phyloP scores from a whole-genome alignment of 2,113 vertebrate species.

The Syngnathus floridae region DNA sequence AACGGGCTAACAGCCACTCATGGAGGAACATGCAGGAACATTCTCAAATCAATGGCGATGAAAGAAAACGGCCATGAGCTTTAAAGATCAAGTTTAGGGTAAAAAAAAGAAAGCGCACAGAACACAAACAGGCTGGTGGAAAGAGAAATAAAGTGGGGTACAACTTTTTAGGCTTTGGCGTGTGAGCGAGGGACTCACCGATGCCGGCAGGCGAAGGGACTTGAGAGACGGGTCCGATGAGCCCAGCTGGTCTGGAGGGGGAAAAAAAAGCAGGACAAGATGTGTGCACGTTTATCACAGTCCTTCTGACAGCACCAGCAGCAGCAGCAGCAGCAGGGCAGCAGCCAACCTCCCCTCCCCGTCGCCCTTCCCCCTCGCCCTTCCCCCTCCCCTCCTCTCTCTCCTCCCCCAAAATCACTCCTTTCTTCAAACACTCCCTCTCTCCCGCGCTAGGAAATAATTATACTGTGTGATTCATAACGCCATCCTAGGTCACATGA shows the following conservation, averaged over 20 bases:
- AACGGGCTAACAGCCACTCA: constrained; percentile 53
- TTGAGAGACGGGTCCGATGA: constrained; percentile 34
- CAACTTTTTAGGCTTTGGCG: constrained; percentile 17
- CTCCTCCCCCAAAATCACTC: constrained; percentile 46
- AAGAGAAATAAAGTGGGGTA: constrained; percentile 25
- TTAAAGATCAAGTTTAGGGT: constrained; percentile 15
- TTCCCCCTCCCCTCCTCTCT: constrained; percentile 52
- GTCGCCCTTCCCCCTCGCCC: constrained; percentile 56
- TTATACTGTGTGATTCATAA: constrained; percentile 81
- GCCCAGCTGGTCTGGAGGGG: constrained; percentile 32
- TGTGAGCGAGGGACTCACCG: constrained; percentile 56
- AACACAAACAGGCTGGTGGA: constrained; percentile 10
- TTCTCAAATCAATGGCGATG: constrained; percentile 34
- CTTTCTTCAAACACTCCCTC: constrained; percentile 63
- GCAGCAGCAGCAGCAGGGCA: constrained; percentile 61
- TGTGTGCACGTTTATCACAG: constrained; percentile 60
- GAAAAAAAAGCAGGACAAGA: constrained; percentile 38
- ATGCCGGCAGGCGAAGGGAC: constrained; percentile 35
- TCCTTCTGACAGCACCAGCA: constrained; percentile 62
- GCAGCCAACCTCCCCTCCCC: constrained; percentile 44
- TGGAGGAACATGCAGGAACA: constrained; percentile 34
- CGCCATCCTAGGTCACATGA: constrained; percentile 82
- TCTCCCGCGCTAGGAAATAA: constrained; percentile 76
- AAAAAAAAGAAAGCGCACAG: background rate
- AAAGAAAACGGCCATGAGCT: too few species aligned